Percentiles rank a stretch among this genome's conserved stretches.
Evolutionary conservation across 2,797 vertebrate genomes (phyloP).

Genomic region (Sebastes matsubarae): DNA sequence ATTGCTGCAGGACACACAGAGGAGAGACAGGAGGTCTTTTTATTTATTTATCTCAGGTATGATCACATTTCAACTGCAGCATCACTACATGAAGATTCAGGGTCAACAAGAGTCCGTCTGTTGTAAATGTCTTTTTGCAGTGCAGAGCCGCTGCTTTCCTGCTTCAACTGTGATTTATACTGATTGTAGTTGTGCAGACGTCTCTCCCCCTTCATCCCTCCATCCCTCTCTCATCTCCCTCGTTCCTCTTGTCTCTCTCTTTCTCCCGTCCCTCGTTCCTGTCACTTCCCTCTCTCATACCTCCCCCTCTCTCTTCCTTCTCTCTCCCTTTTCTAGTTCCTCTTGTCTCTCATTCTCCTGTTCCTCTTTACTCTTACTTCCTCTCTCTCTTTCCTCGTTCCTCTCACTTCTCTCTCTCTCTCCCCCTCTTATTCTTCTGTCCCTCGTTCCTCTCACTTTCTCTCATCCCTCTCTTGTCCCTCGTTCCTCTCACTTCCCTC

Average conservation of each 20-base stretch:
- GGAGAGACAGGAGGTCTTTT: not conserved
- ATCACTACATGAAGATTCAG: not conserved
- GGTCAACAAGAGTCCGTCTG: not conserved
- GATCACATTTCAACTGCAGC: not conserved
- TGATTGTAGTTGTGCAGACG: not conserved
- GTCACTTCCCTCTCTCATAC: no score
- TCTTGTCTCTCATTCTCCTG: not conserved
- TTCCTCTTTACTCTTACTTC: not conserved
- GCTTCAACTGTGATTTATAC: not conserved
- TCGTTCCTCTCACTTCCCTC: no score
- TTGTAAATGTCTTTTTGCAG: not conserved
- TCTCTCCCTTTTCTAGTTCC: not conserved
- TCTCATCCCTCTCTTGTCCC: no score
- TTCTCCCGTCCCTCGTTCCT: no score
- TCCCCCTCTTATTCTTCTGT: not conserved
- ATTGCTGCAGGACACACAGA: constrained; percentile 84
- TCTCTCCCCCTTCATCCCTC: no score
- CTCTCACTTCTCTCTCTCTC: not conserved
- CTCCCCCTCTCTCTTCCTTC: no score
- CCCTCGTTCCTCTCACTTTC: not conserved
- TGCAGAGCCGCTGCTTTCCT: no score
- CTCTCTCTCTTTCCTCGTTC: no score
- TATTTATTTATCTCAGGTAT: not conserved
- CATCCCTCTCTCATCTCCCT: no score
- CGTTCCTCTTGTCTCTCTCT: not conserved